Evolutionary conservation across 2,113 vertebrate species (phyloP).

Genomic region (Calonectris borealis): DNA sequence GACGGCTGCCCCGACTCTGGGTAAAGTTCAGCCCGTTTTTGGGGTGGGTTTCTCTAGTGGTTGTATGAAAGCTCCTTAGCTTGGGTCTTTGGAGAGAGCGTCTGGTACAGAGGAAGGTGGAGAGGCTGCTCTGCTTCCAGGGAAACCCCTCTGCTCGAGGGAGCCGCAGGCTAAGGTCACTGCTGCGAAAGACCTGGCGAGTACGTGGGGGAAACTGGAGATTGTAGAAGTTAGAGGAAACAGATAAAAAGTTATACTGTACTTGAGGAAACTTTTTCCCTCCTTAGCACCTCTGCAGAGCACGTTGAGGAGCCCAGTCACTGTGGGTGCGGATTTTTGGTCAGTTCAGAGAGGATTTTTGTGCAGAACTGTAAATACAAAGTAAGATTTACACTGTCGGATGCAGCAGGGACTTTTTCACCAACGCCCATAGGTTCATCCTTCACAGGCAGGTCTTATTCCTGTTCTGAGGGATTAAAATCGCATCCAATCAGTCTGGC

Average conservation of each 20-base stretch:
- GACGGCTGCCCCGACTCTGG: not conserved
- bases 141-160: not conserved
- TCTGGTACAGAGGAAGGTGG: not conserved
- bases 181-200: not conserved
- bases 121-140: not conserved
- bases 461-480: not conserved
- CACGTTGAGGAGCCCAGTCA: fast-evolving
- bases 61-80: not conserved
- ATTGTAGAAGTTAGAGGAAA: not conserved
- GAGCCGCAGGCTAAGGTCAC: not conserved
- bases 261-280: not conserved
- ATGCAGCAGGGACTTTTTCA: not conserved
- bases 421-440: not conserved
- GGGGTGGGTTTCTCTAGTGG: not conserved
- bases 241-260: not conserved
- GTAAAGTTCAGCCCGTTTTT: not conserved
- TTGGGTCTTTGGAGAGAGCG: not conserved
- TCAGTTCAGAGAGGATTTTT: not conserved
- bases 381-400: not conserved
- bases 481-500: not conserved
- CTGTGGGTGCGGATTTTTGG: not conserved
- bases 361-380: not conserved
- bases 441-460: not conserved
- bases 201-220: not conserved
- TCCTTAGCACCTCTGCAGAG: not conserved